Evolutionary conservation across 2,888 invertebrate species (phyloP), one percentile per base, ranked within the genome.

Genomic region (Diadegma fenestrale): DNA sequence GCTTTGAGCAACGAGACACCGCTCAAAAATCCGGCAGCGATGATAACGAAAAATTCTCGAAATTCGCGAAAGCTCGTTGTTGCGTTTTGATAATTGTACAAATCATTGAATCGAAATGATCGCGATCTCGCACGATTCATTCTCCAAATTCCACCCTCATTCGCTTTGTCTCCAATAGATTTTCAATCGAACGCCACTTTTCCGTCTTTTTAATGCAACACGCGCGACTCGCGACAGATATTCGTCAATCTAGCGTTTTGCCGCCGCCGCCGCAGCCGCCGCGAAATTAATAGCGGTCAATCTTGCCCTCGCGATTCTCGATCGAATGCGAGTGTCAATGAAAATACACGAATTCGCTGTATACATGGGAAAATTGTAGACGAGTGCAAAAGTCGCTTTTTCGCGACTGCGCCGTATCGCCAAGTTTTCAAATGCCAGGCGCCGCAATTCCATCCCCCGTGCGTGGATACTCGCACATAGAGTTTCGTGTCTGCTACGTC

Each of bases 401-500:
- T 66, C 79, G 85, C 82, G 76, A 82, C 85, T 85, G 85, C 85
- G 85, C 85, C 79, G 30, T 66, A 51, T 48, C 33, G 26, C 14
- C 58, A 69, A 75, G 64, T 76, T 82, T 82, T 80, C 37, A 76
- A 82, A 80, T 26, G 54, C 6, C 76, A 75, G 75, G 64, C 79
- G 82, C 63, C 64, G 75, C 63, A 58, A 68, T 75, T 48, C 69
- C 58, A 41, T 73, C 64, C 77, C 63, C 64, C 30, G 33, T 5
- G 10, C 17, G n/a, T 14, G 19, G 10, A 12, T 19, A 3, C 17
- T 6, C 33, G 5, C 33, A 45, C 30, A 48, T 30, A 17, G 12
- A 54, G 51, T 58, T 19, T 63, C 17, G 17, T 45, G 26, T 63
- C 33, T 64, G 6, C 33, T 4, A 43, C 63, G n/a, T 41, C 19